Evolutionary conservation across 2,113 vertebrate genomes (phyloP), one percentile per base, ranked within the genome.

Genomic region (Rallus limicola): DNA sequence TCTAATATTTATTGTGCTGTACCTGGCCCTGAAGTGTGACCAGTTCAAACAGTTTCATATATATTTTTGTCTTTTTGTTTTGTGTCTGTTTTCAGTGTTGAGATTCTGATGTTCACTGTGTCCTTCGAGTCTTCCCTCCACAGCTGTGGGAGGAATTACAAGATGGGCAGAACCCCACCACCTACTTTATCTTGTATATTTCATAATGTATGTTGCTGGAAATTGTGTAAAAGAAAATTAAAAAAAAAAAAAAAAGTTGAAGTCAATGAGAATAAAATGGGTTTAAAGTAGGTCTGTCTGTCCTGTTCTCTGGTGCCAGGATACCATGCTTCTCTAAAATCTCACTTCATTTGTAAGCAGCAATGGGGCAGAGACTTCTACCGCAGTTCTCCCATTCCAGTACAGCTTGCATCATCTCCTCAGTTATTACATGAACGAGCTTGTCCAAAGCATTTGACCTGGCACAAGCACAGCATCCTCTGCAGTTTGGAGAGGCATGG

Each of bases 1-100:
- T 98, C 95, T 97, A 91, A 95, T 98, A 98, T 98, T 98, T 98
- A 98, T 98, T 98, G 98, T 98, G 97, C 97, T 97, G 90, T 98
- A 89, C 86, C 95, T 97, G 88, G 93, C 95, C 97, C 94, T 86
- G 87, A 96, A 82, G 92, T 95, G 95, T 97, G 98, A 97, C 97
- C 97, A 97, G 95, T 98, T 97, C 93, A 96, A 96, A 91, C 94
- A 97, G 97, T 98, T 98, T 97, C 97, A 80, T 95, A 96, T 93
- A 96, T 97, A 95, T 98, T 98, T 97, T 95, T 93, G 81, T 95
- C 69, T 94, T 83, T 52, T 52, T 52, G 82, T 62, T 97, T 92
- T 83, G 95, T 97, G 95, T 97, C 95, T 78, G 87, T 97, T 98
- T 96, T 97, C 95, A 97, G 97, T 98, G 97, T 98, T 98, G 93